Percentiles rank a stretch among this genome's conserved stretches.
phyloP scores from a whole-genome alignment of 1,140 invertebrate genomes.

The Berghia stephanieae region DNA sequence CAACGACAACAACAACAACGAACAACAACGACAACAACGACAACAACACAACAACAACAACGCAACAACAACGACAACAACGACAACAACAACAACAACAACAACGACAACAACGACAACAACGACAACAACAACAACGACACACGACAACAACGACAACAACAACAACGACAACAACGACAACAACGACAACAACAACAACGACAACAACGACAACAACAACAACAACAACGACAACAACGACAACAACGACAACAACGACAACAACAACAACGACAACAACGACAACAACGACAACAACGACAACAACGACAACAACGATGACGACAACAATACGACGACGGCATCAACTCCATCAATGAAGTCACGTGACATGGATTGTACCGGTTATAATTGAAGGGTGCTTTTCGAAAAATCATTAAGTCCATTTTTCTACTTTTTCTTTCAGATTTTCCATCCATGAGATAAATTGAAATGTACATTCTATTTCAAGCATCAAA shows the following conservation, averaged over 20 bases:
- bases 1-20: too few species aligned
- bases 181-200: not conserved
- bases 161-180: not conserved
- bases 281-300: not conserved
- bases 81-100: too few species aligned
- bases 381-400: too few species aligned
- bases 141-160: not conserved
- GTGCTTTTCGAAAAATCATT: too few species aligned
- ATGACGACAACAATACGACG: not conserved
- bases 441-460: too few species aligned
- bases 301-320: conserved; percentile 8
- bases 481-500: too few species aligned
- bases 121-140: not conserved
- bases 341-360: not conserved
- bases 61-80: too few species aligned
- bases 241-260: not conserved
- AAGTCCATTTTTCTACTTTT: too few species aligned
- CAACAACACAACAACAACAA: too few species aligned
- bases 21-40: too few species aligned
- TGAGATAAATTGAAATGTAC: too few species aligned
- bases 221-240: not conserved
- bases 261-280: not conserved
- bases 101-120: not conserved
- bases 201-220: not conserved
- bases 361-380: too few species aligned